phyloP scores from a whole-genome alignment of 1,140 invertebrate genomes.

The Drosophila kepulauana region DNA sequence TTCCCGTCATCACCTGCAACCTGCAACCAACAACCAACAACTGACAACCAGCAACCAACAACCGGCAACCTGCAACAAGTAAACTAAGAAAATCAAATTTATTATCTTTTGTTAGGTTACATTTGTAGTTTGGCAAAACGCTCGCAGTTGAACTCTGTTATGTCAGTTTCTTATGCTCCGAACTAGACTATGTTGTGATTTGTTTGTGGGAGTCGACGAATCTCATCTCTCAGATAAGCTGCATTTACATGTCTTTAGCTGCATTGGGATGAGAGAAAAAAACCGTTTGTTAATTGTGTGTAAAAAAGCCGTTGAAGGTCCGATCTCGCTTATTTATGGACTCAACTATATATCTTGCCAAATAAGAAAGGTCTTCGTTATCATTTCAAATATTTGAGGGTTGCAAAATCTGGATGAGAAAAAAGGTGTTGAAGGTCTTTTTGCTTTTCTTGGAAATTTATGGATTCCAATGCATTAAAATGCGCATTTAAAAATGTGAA shows the following conservation, averaged over 20 bases:
- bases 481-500: not conserved
- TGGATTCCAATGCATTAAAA: not conserved
- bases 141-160: constrained; percentile 78
- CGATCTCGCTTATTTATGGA: not conserved
- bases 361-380: not conserved
- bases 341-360: not conserved
- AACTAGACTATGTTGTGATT: constrained; percentile 47
- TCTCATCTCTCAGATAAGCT: constrained; percentile 11
- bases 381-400: not conserved
- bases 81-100: constrained; percentile 54
- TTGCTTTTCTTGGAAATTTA: not conserved
- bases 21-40: constrained; percentile 42
- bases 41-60: constrained; percentile 10
- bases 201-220: constrained; percentile 58
- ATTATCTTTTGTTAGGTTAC: constrained; percentile 69
- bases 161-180: constrained; percentile 56
- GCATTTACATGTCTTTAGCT: constrained; percentile 7
- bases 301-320: constrained; percentile 4
- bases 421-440: not conserved
- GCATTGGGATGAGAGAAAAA: constrained; percentile 12
- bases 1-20: constrained; percentile 29
- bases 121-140: constrained; percentile 55
- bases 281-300: constrained; percentile 1
- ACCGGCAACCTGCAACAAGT: constrained; percentile 29
- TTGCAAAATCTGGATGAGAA: constrained; percentile 3